Percentiles rank a stretch among this genome's conserved stretches.
Evolutionary conservation across 2,113 vertebrate species (phyloP).

Genomic region (Ursus arctos): DNA sequence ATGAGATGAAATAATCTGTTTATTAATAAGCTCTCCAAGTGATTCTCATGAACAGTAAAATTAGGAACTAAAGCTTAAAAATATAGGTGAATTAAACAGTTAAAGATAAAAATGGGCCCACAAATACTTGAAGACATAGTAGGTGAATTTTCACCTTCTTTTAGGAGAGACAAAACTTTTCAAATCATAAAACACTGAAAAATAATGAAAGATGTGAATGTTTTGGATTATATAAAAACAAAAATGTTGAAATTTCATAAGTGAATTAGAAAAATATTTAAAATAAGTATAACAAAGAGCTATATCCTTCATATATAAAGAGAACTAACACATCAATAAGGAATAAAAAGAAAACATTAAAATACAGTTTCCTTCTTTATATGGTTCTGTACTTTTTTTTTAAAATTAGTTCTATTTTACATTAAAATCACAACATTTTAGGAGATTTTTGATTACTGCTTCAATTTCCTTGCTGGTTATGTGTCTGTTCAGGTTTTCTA

Average conservation of each 20-base stretch:
- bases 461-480: too few species aligned
- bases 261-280: neutral
- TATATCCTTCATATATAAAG: neutral
- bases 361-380: neutral
- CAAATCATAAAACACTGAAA: neutral
- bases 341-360: neutral
- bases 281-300: neutral
- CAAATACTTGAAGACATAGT: neutral
- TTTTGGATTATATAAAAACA: neutral
- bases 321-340: neutral
- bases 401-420: too few species aligned
- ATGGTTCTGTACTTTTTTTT: neutral
- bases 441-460: too few species aligned
- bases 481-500: too few species aligned
- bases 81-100: neutral
- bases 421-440: too few species aligned
- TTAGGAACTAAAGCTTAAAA: slow-evolving; percentile 14
- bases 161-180: neutral
- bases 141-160: neutral
- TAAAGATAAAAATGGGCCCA: slow-evolving; percentile 26
- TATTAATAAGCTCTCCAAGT: neutral
- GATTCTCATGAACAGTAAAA: neutral
- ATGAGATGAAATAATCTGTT: neutral
- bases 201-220: neutral
- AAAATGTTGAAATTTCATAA: slow-evolving; percentile 4